Evolutionary conservation across 1,140 invertebrate genomes (phyloP), one percentile per base, ranked within the genome.

Genomic region (Mizuhopecten yessoensis): DNA sequence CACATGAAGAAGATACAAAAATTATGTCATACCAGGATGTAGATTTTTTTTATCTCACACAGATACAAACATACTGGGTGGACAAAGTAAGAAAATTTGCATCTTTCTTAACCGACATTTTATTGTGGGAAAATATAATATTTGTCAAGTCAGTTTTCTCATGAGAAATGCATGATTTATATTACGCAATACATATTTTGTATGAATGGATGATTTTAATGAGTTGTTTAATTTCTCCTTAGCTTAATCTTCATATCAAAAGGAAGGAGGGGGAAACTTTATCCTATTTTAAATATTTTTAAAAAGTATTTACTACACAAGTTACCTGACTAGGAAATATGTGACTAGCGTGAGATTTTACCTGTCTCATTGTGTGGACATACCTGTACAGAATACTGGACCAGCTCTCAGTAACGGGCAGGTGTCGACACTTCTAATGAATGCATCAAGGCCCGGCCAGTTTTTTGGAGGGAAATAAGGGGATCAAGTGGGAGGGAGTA

Each of bases 381-480:
- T 75, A 75, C 57, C 57, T 75, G 57, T 9, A 75, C 57, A 5
- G 17, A 39, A 39, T 39, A 39, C 36, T 39, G 36, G 36, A 39
- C 36, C 36, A 39, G 36, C 36, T n/a, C n/a, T n/a, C n/a, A n/a
- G 13, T 7, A 39, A 39, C 36, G n/a, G 29, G 57, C 57, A 75
- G 57, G 57, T 75, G 57, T 29, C 17, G 23, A 75, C 57, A 75
- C 5, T 75, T 75, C 1, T 75, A 29, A 29, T 17, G 23, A 17
- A 75, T 1, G 17, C 57, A n/a, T 75, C 1, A n/a, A 29, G 42
- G n/a, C 23, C 23, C 11, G 57, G 57, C 57, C 57, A 29, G 57
- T 29, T 75, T 75, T 75, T 75, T 75, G n/a, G 57, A 75, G 57
- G 57, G 57, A 75, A 75, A 75, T 29, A 75, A 7, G 57, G n/a